Percentiles rank a stretch among this genome's conserved stretches.
Evolutionary conservation across 1,140 invertebrate genomes (phyloP).

Genomic region (Cydia strobilella): DNA sequence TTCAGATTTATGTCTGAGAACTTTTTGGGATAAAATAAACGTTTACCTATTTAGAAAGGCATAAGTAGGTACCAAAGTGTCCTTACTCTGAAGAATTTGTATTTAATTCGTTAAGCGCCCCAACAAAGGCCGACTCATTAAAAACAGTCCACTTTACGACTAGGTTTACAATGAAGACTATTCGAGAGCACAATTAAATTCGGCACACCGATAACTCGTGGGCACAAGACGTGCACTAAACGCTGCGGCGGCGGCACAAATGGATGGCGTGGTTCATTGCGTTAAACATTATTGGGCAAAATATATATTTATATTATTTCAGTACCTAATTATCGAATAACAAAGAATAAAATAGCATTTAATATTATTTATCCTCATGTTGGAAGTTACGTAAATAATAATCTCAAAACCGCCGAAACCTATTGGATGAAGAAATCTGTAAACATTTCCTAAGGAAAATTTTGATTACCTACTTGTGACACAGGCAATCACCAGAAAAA

Average conservation of each 20-base stretch:
- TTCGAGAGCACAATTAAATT: slow-evolving; percentile 19
- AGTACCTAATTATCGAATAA: too few relatives aligned
- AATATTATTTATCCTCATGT: too few relatives aligned
- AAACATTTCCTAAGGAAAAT: too few relatives aligned
- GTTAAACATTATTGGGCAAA: background rate
- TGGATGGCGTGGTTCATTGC: background rate
- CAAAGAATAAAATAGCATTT: too few relatives aligned
- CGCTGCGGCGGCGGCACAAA: slow-evolving; percentile 13
- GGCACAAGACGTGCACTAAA: slow-evolving; percentile 31
- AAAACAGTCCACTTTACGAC: background rate
- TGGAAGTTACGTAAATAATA: too few relatives aligned
- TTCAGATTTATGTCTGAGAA: too few relatives aligned
- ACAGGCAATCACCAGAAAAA: too few relatives aligned
- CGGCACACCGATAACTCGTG: slow-evolving; percentile 8
- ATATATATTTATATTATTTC: background rate
- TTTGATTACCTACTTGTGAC: too few relatives aligned
- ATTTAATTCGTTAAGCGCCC: background rate
- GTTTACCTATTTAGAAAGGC: too few relatives aligned
- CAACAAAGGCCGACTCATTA: background rate
- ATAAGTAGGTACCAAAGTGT: too few relatives aligned
- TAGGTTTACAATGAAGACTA: background rate
- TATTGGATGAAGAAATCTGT: too few relatives aligned
- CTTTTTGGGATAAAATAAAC: background rate
- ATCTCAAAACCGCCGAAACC: too few relatives aligned
- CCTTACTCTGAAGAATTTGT: background rate